Conservation (phyloP, 2,888 invertebrate genomes). For the Nesidiocoris tenuis region DNA sequence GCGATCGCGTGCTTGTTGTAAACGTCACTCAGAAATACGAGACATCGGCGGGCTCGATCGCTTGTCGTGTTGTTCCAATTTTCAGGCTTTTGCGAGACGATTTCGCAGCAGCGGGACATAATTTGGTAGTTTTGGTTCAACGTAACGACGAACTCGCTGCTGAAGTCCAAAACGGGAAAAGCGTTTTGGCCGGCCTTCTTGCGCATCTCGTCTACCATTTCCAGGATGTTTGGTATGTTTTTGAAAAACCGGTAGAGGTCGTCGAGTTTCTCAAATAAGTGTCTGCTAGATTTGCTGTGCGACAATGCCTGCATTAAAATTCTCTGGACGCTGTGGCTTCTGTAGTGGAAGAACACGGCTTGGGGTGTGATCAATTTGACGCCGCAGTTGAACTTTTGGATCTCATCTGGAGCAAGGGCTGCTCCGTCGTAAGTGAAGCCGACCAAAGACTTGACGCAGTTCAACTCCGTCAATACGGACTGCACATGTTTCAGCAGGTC, state of each 20-base stretch:
- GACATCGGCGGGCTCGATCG: neutral
- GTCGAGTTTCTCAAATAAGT: neutral
- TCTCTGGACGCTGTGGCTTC: neutral
- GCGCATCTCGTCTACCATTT: neutral
- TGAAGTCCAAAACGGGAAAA: neutral
- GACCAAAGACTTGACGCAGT: neutral
- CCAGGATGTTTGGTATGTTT: neutral
- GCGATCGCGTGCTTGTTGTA: neutral
- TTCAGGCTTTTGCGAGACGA: neutral
- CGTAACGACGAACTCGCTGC: neutral
- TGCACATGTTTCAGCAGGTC: neutral
- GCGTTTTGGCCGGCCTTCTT: neutral
- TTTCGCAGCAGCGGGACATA: neutral
- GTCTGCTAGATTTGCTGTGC: neutral
- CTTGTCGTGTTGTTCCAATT: neutral
- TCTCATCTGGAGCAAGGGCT: neutral
- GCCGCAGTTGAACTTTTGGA: neutral
- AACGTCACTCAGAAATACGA: neutral
- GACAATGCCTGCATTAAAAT: neutral
- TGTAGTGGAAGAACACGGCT: neutral
- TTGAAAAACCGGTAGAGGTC: neutral
- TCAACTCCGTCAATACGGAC: neutral
- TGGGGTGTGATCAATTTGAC: neutral
- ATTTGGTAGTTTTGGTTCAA: neutral
- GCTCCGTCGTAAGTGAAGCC: neutral